Evolutionary conservation across 2,113 vertebrate species (phyloP).

Genomic region (Glaucidium brasilianum): DNA sequence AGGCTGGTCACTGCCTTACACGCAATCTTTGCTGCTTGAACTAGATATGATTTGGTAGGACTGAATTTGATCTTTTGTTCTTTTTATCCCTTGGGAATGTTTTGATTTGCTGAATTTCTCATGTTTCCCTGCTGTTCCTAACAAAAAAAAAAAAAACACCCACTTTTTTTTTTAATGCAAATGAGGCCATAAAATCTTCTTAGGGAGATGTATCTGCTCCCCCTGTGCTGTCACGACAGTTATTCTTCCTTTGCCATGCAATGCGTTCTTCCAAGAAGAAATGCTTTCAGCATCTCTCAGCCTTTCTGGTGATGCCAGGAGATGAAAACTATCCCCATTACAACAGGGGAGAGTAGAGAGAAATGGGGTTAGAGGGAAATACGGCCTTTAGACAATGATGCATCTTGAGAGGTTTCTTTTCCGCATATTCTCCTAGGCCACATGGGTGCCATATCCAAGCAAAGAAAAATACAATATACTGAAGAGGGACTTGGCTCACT

Average conservation of each 20-base stretch:
- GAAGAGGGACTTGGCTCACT: not conserved
- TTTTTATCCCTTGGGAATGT: not conserved
- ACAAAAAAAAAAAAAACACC: not conserved
- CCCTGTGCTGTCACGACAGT: not conserved
- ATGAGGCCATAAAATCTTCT: constrained; percentile 1
- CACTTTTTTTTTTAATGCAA: constrained; percentile 9
- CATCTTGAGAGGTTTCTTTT: not conserved
- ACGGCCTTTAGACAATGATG: not conserved
- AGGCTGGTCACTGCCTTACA: not conserved
- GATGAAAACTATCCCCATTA: not conserved
- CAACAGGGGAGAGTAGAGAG: not conserved
- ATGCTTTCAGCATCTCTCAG: constrained; percentile 5
- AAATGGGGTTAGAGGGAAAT: not conserved
- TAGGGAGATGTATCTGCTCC: not conserved
- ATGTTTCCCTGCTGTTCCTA: not conserved
- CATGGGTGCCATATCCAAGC: not conserved
- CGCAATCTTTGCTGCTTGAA: not conserved
- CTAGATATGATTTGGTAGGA: not conserved
- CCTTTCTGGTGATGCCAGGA: not conserved
- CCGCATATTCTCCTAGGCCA: not conserved
- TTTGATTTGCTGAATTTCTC: constrained; percentile 22
- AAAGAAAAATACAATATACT: not conserved
- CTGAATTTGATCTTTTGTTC: not conserved
- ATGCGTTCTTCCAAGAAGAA: constrained; percentile 23
- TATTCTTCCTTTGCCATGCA: constrained; percentile 5